A percentile compares a stretch with the other conserved stretches of the same genome.
These are phyloP conservation scores for Anadara kagoshimensis DNA, from an alignment of 1,140 invertebrate genomes.

Conservation along the genomic window DNA sequence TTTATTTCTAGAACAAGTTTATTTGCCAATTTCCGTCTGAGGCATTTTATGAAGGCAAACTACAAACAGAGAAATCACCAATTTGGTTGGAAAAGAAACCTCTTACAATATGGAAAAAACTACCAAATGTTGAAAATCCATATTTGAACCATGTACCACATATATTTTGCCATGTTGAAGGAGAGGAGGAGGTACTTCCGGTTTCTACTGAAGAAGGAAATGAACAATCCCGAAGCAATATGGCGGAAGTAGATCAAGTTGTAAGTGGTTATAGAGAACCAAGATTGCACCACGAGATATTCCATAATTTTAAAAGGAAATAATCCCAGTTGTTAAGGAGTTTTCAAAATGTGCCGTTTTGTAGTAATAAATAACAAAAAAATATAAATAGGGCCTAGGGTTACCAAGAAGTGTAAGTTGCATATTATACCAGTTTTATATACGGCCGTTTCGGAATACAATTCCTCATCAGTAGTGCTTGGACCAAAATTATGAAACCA, in stretches of 20 bases:
- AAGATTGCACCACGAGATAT: too few relatives aligned
- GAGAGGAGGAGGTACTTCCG: slow-evolving; percentile 45
- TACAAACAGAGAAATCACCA: slow-evolving; percentile 30
- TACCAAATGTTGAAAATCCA: background rate
- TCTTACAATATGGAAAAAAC: slow-evolving; percentile 39
- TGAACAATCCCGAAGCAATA: slow-evolving; percentile 46
- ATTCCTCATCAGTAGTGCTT: too few relatives aligned
- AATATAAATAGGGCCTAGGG: too few relatives aligned
- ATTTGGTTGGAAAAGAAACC: slow-evolving; percentile 2
- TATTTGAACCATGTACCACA: slow-evolving; percentile 6
- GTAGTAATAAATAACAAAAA: too few relatives aligned
- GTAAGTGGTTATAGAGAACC: slow-evolving; percentile 18
- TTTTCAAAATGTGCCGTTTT: too few relatives aligned
- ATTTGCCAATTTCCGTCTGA: slow-evolving; percentile 62
- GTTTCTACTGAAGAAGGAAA: slow-evolving; percentile 50
- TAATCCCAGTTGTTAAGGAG: too few relatives aligned
- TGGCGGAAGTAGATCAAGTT: slow-evolving; percentile 39
- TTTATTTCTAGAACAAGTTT: slow-evolving; percentile 55
- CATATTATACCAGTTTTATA: too few relatives aligned
- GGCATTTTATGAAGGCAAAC: slow-evolving; percentile 54
- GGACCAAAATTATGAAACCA: too few relatives aligned
- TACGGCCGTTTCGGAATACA: too few relatives aligned
- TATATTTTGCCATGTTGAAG: slow-evolving; percentile 56
- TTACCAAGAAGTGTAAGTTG: too few relatives aligned
- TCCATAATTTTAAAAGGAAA: too few relatives aligned